phyloP scores from a whole-genome alignment of 2,888 invertebrate genomes.

The Helicoverpa assulta region DNA sequence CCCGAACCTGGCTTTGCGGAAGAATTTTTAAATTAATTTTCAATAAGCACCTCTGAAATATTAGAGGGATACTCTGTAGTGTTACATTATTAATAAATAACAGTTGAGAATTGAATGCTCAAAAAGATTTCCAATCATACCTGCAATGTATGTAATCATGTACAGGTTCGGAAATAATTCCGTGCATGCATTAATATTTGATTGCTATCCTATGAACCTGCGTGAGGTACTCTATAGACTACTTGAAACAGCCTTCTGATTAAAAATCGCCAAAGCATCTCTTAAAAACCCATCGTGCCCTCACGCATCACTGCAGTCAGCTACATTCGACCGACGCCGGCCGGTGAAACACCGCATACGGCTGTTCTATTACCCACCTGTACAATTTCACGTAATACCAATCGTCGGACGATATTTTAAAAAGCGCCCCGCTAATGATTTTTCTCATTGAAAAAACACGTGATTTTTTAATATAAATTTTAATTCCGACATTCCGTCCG shows the following conservation, averaged over 20 bases:
- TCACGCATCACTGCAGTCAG: conserved; percentile 23
- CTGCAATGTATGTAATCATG: too few relatives aligned
- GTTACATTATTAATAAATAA: neutral
- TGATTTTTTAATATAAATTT: conserved; percentile 57
- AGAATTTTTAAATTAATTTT: neutral
- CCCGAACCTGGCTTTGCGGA: neutral
- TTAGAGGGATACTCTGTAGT: neutral
- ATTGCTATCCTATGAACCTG: neutral
- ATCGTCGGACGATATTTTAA: conserved; percentile 35
- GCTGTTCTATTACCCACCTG: neutral
- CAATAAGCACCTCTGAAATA: neutral
- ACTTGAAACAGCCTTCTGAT: conserved; percentile 15
- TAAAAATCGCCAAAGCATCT: conserved; percentile 6
- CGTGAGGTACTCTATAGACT: neutral
- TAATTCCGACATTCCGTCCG: conserved; percentile 62
- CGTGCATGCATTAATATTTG: conserved; percentile 1
- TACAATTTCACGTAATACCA: conserved; percentile 31
- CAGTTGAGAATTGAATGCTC: too few relatives aligned
- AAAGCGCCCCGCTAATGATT: conserved; percentile 40
- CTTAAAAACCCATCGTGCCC: conserved; percentile 11
- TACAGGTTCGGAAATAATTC: too few relatives aligned
- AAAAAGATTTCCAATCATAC: too few relatives aligned
- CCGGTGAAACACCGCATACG: neutral
- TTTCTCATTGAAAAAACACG: conserved; percentile 40
- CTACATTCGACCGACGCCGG: conserved; percentile 4